A percentile compares a stretch with the other conserved stretches of the same genome.
Conservation (phyloP, 2,113 vertebrate species). For the Heterotis niloticus region DNA sequence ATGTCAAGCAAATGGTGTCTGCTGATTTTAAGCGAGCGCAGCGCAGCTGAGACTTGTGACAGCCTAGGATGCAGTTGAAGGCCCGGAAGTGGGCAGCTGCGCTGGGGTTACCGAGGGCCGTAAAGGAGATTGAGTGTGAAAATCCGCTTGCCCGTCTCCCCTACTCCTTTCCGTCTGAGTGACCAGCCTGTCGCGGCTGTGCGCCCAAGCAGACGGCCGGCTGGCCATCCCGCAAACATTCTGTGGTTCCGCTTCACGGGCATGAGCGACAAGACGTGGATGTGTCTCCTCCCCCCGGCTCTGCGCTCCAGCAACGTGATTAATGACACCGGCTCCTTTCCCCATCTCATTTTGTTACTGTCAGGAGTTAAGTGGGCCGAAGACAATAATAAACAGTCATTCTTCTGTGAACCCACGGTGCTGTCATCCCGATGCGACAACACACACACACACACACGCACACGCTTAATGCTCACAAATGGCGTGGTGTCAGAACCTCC, state of each 20-base stretch:
- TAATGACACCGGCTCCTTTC: conserved; percentile 63
- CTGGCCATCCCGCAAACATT: conserved; percentile 56
- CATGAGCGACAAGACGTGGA: conserved; percentile 55
- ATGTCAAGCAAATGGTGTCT: neutral
- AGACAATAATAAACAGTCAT: conserved; percentile 71
- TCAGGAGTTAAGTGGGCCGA: conserved; percentile 68
- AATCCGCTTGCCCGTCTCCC: conserved; percentile 22
- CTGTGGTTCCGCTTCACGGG: conserved; percentile 43
- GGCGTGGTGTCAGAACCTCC: neutral
- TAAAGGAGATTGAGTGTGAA: conserved; percentile 17
- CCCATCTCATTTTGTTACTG: conserved; percentile 70
- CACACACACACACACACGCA: conserved; percentile 23
- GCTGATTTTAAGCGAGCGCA: neutral
- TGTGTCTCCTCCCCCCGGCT: conserved; percentile 49
- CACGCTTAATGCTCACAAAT: conserved; percentile 16
- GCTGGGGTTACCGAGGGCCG: neutral
- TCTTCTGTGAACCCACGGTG: conserved; percentile 58
- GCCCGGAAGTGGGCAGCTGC: neutral
- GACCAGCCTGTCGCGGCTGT: conserved; percentile 39
- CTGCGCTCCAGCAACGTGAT: conserved; percentile 59
- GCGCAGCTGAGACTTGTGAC: neutral
- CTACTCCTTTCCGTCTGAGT: conserved; percentile 40
- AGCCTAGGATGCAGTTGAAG: neutral
- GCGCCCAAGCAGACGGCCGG: conserved; percentile 40
- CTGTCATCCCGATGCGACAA: conserved; percentile 37